Evolutionary conservation across 1,140 invertebrate genomes (phyloP).

Genomic region (Hylyphantes graminicola): DNA sequence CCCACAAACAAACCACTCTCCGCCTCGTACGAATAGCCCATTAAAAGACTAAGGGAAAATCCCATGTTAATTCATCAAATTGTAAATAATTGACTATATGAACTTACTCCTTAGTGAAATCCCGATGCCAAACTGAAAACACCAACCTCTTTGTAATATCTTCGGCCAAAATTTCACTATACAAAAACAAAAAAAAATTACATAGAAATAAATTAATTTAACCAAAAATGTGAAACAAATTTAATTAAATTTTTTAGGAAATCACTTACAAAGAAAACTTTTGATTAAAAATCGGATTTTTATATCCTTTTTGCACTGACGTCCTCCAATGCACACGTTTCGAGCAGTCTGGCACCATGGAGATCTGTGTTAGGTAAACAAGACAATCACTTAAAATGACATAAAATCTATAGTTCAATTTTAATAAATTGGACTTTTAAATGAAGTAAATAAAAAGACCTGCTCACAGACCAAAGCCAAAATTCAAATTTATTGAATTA

Average conservation of each 20-base stretch:
- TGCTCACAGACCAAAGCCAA: too few species aligned
- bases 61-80: too few species aligned
- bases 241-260: too few species aligned
- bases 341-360: conserved; percentile 33
- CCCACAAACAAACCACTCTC: too few species aligned
- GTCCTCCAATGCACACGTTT: conserved; percentile 57
- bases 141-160: conserved; percentile 36
- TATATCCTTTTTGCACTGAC: conserved; percentile 33
- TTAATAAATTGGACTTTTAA: too few species aligned
- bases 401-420: too few species aligned
- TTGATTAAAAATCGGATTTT: conserved; percentile 42
- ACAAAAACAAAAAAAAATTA: background rate
- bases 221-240: background rate
- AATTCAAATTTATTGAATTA: too few species aligned
- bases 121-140: conserved; percentile 49
- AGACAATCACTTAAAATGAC: too few species aligned
- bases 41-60: too few species aligned
- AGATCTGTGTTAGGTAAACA: background rate
- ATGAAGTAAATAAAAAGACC: too few species aligned
- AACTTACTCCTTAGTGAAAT: conserved; percentile 37
- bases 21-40: too few species aligned
- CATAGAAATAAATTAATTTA: background rate
- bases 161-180: conserved; percentile 24
- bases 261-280: conserved; percentile 54
- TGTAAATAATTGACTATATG: too few species aligned